Conservation (phyloP, 1,140 invertebrate genomes). For the Paraescarpia echinospica region DNA sequence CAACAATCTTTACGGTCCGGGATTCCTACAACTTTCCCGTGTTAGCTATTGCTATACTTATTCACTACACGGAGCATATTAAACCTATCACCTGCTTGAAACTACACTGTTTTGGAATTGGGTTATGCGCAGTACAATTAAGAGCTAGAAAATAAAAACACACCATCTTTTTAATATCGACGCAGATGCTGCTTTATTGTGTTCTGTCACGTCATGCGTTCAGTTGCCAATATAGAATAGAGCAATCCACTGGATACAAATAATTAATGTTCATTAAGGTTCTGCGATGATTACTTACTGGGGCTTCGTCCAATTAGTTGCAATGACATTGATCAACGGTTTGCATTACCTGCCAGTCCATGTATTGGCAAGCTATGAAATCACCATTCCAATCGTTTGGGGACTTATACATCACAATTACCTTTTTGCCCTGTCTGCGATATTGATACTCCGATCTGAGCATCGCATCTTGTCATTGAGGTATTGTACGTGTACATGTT, state of each 20-base stretch:
- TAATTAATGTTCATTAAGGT: neutral
- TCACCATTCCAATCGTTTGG: neutral
- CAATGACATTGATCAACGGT: neutral
- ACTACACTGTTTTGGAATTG: neutral
- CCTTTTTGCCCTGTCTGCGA: neutral
- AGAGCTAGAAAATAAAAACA: neutral
- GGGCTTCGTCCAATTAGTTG: neutral
- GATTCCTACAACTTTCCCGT: too few species aligned
- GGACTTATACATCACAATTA: too few species aligned
- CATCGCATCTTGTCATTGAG: neutral
- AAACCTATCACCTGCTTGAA: too few species aligned
- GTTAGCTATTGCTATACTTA: too few species aligned
- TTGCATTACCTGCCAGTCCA: neutral
- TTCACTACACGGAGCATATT: too few species aligned
- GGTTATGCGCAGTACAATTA: neutral
- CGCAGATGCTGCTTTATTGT: neutral
- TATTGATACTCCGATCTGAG: neutral
- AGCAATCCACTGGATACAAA: neutral
- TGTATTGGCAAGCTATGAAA: neutral
- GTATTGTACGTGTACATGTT: neutral
- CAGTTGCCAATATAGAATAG: neutral
- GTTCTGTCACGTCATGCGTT: neutral
- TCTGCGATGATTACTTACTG: neutral
- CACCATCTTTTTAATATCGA: neutral
- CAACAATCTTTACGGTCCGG: too few species aligned